These are phyloP conservation scores for Oscheius onirici DNA, from an alignment of 2,888 invertebrate genomes.

Conservation along the genomic window DNA sequence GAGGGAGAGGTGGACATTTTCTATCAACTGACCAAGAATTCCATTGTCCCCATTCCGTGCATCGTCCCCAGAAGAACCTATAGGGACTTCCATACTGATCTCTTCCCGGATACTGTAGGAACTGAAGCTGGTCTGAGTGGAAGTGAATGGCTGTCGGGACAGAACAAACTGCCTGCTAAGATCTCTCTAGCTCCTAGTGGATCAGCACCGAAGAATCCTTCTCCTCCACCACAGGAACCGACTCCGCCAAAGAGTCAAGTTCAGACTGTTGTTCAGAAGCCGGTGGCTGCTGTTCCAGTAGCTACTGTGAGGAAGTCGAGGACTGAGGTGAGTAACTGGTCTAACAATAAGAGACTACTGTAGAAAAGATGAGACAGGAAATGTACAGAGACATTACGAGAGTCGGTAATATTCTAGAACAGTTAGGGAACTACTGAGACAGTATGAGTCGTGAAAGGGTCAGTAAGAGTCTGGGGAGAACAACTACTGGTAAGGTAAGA, in stretches of 20 bases:
- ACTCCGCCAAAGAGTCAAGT: constrained; percentile 39
- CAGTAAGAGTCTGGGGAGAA: too few relatives aligned
- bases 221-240: constrained; percentile 58
- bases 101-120: constrained; percentile 90
- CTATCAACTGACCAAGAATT: constrained; percentile 84
- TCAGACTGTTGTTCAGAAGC: constrained; percentile 14
- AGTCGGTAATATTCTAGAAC: too few relatives aligned
- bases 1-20: constrained; percentile 93
- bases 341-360: too few relatives aligned
- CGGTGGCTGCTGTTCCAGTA: background rate
- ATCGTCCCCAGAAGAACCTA: constrained; percentile 92
- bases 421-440: too few relatives aligned
- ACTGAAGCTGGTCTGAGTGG: constrained; percentile 83
- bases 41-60: constrained; percentile 91
- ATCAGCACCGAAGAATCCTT: constrained; percentile 8
- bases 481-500: too few relatives aligned
- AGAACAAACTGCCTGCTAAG: constrained; percentile 76
- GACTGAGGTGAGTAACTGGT: constrained; percentile 24
- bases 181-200: constrained; percentile 43
- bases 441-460: too few relatives aligned
- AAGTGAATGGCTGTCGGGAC: constrained; percentile 84
- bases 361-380: too few relatives aligned
- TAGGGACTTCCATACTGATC: constrained; percentile 90
- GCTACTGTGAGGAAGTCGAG: constrained; percentile 22
- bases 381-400: too few relatives aligned